phyloP scores from a whole-genome alignment of 2,113 vertebrate genomes.

The Montifringilla adamsi region DNA sequence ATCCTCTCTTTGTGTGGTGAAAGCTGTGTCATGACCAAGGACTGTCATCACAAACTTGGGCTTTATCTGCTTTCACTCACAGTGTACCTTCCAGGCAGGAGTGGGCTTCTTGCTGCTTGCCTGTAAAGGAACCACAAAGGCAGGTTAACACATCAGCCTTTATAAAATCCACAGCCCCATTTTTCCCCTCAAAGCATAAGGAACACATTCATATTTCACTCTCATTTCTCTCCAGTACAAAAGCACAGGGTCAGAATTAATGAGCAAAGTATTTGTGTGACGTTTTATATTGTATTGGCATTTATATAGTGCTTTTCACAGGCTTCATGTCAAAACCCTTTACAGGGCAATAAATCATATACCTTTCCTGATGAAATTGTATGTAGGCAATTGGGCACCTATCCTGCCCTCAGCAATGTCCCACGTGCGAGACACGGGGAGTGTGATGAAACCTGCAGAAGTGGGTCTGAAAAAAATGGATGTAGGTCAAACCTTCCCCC shows the following conservation, averaged over 20 bases:
- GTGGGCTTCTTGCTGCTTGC: not conserved
- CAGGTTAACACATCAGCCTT: slow-evolving; percentile 26
- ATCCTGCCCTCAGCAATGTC: slow-evolving; percentile 47
- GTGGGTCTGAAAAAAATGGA: slow-evolving; percentile 43
- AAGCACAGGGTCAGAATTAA: slow-evolving; percentile 46
- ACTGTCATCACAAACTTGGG: not conserved
- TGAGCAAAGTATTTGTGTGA: slow-evolving; percentile 60
- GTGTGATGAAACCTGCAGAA: slow-evolving; percentile 48
- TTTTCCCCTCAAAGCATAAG: slow-evolving; percentile 36
- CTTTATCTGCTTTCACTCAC: not conserved
- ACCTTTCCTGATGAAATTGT: slow-evolving; percentile 55
- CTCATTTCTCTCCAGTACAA: slow-evolving; percentile 10
- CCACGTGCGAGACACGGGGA: not conserved
- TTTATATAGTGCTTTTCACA: slow-evolving; percentile 63
- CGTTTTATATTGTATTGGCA: slow-evolving; percentile 59
- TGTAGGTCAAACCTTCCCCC: slow-evolving; percentile 48
- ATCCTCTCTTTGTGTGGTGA: not conserved
- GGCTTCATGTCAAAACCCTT: slow-evolving; percentile 56
- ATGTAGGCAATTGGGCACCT: slow-evolving; percentile 46
- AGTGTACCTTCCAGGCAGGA: not conserved
- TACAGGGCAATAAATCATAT: slow-evolving; percentile 49
- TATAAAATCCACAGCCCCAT: slow-evolving; percentile 30
- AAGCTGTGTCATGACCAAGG: not conserved
- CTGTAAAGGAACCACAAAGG: not conserved
- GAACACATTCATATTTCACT: slow-evolving; percentile 47